Base-by-base conservation (phyloP, 2,113 vertebrate species). In the Mustelus asterias region DNA sequence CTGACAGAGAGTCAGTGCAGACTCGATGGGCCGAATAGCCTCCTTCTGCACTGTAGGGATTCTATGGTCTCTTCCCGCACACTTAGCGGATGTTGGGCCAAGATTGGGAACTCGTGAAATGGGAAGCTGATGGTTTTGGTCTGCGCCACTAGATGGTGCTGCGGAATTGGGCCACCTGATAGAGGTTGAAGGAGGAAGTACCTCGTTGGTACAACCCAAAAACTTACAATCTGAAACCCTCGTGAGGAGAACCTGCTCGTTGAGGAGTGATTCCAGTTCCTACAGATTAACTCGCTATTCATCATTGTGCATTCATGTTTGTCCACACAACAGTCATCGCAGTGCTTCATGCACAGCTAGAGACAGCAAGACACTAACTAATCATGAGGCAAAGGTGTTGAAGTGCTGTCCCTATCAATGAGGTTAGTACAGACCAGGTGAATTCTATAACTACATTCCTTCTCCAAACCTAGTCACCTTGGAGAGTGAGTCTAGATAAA, bases 91-190 rank as follows among this genome's bases (percentile, higher is more conserved):
- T 37, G n/a, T 22, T 10, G 33, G 8, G 60, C 29, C 16, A n/a
- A 93, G 60, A 24, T 26, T 24, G 48, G 48, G 85, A 88, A 54
- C 85, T 54, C 22, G 1, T 22, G 9, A 88, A 18, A 3, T 67
- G 60, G 89, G 16, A 93, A 37, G 3, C 1, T 6, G 54, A 24
- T 37, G 48, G 58, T 3, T 63, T 58, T 7, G 48, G 11, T n/a
- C 89, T 37, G 4, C 60, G 10, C 89, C 89, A 93, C 89, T 37
- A 93, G 89, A 93, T 93, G 89, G 89, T 22, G 89, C 60, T 93
- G n/a, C 33, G 41, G 89, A 93, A 93, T 63, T 93, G 89, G 60
- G 89, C 67, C 60, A 65, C 63, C 60, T 1, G 60, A 65, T 1
- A 3, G 60, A 37, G 7, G 0, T 8, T 63, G 29, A 22, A 83